phyloP scores from a whole-genome alignment of 2,113 vertebrate genomes.

The Lasiurus cinereus region DNA sequence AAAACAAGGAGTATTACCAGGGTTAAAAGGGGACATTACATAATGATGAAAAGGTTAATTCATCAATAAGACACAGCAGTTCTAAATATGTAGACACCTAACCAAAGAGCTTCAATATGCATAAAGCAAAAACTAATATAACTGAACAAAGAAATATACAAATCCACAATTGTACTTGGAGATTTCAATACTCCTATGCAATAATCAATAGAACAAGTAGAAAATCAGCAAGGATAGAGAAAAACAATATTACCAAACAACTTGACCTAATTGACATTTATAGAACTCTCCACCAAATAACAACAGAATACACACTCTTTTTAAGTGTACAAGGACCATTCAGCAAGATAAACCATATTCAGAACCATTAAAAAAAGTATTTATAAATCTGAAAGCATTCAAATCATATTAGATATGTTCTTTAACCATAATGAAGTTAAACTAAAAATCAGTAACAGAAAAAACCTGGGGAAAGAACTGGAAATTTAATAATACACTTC shows the following conservation, averaged over 20 bases:
- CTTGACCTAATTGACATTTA: neutral
- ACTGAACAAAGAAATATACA: neutral
- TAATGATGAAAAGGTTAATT: constrained; percentile 8
- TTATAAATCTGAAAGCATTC: neutral
- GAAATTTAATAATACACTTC: neutral
- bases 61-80: neutral
- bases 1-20: neutral
- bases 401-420: neutral
- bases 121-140: constrained; percentile 10
- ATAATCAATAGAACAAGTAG: neutral
- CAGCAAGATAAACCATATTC: neutral
- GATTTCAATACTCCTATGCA: neutral
- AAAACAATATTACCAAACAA: neutral
- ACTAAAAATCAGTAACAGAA: neutral
- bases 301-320: neutral
- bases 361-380: neutral
- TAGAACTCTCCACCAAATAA: neutral
- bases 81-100: neutral
- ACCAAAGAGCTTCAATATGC: neutral
- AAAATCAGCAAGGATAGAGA: neutral
- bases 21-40: neutral
- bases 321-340: neutral
- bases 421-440: neutral
- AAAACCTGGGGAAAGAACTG: neutral
- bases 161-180: neutral